These are phyloP conservation scores for Calypte anna DNA, from an alignment of 2,113 vertebrate species.

Conservation along the genomic window DNA sequence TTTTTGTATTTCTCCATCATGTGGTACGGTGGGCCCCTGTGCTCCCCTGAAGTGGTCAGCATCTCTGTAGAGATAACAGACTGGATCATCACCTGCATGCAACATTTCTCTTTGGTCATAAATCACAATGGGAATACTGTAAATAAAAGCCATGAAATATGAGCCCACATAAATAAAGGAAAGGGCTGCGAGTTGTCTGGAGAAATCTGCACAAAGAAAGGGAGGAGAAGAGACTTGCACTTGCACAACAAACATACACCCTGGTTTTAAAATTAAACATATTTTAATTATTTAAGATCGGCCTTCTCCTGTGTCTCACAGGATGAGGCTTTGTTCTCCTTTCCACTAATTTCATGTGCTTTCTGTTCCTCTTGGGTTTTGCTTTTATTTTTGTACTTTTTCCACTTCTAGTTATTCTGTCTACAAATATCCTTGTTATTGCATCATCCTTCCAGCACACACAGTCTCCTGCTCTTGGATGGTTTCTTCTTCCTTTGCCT, in stretches of 20 bases:
- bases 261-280: constrained; percentile 47
- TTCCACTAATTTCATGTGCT: constrained; percentile 3
- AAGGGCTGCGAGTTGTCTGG: constrained; percentile 28
- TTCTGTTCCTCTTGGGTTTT: constrained; percentile 53
- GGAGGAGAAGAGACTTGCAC: background rate
- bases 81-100: constrained; percentile 65
- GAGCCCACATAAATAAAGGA: constrained; percentile 44
- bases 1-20: background rate
- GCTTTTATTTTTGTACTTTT: constrained; percentile 42
- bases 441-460: background rate
- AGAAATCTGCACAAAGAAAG: constrained; percentile 54
- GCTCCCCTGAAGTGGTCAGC: constrained; percentile 8
- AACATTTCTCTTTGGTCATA: constrained; percentile 32
- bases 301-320: background rate
- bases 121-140: constrained; percentile 40
- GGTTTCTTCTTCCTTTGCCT: background rate
- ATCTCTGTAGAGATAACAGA: constrained; percentile 31
- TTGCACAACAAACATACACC: background rate
- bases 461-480: background rate
- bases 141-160: constrained; percentile 54
- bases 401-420: background rate
- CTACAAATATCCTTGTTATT: constrained; percentile 15
- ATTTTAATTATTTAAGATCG: constrained; percentile 42
- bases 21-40: background rate
- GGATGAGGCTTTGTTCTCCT: constrained; percentile 51